Evolutionary conservation across 2,797 vertebrate genomes (phyloP).

Genomic region (Gila robusta): DNA sequence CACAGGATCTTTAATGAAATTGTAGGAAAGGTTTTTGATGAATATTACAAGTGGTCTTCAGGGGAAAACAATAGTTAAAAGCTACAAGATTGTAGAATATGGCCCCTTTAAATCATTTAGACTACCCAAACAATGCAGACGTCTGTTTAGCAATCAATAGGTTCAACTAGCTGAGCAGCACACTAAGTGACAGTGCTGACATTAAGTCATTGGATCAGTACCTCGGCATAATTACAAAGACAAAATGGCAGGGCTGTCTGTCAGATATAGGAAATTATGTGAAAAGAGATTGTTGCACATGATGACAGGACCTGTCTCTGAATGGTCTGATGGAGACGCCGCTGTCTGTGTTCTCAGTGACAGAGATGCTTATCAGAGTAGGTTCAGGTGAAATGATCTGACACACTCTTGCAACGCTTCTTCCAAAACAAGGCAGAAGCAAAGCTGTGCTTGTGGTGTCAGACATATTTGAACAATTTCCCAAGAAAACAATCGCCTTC

Average conservation of each 20-base stretch:
- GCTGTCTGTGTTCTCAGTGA: constrained; percentile 30
- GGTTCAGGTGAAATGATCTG: constrained; percentile 50
- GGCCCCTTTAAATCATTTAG: not conserved
- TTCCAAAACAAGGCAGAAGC: constrained; percentile 29
- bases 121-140: constrained; percentile 26
- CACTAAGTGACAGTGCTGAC: constrained; percentile 60
- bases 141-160: constrained; percentile 51
- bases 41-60: not conserved
- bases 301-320: constrained; percentile 68
- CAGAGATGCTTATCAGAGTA: constrained; percentile 60
- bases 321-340: constrained; percentile 60
- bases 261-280: constrained; percentile 69
- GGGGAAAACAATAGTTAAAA: not conserved
- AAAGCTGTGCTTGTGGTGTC: constrained; percentile 3
- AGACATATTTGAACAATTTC: constrained; percentile 46
- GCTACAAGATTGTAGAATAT: no score
- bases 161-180: constrained; percentile 9
- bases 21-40: no score
- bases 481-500: constrained; percentile 20
- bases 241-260: constrained; percentile 76
- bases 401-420: constrained; percentile 10
- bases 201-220: constrained; percentile 63
- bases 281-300: constrained; percentile 66
- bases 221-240: constrained; percentile 68
- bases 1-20: not conserved